Evolutionary conservation across 2,797 vertebrate genomes (phyloP), one percentile per base, ranked within the genome.

Genomic region (Gymnopithys bicolor): DNA sequence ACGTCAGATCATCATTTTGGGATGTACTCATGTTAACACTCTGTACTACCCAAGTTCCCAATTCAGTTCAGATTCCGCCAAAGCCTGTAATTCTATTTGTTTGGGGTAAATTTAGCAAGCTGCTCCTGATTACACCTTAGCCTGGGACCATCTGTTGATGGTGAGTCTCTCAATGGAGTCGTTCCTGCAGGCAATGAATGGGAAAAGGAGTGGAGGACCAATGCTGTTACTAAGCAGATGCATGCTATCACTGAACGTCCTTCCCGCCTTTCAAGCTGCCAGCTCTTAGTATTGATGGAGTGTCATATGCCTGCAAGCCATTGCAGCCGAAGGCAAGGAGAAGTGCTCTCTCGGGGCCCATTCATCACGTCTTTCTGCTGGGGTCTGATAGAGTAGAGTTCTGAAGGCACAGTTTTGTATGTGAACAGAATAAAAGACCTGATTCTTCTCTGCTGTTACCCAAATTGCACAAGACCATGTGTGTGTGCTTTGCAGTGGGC

Each of bases 211-310:
- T 76, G 96, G 81, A 93, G 91, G 85, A 64, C 55, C 33, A 87
- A 17, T 84, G 95, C 94, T 94, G 90, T 97, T 96, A 95, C 96
- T 89, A 97, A 98, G 97, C 98, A 98, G 98, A 98, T 97, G 98
- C 94, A 68, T 84, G 55, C 78, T 94, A 93, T 96, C 96, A 93
- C 93, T 90, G 96, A 94, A 93, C 35, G 93, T 95, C 91, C 94
- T 97, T 95, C 95, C 94, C 3, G 46, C 95, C 96, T 97, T 97
- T 98, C 97, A 97, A 94, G 97, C 98, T 98, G 97, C 96, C 97
- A 97, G 96, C 97, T 98, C 97, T 97, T 68, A 8, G 60, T 97
- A 93, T 94, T 98, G 98, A 98, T 98, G 96, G 95, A 97, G 95
- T 96, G 95, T 97, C 67, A 4, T 95, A 84, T 95, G 96, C 96